Base-by-base conservation (phyloP, 1,140 invertebrate species). In the Megalonaias nervosa region DNA sequence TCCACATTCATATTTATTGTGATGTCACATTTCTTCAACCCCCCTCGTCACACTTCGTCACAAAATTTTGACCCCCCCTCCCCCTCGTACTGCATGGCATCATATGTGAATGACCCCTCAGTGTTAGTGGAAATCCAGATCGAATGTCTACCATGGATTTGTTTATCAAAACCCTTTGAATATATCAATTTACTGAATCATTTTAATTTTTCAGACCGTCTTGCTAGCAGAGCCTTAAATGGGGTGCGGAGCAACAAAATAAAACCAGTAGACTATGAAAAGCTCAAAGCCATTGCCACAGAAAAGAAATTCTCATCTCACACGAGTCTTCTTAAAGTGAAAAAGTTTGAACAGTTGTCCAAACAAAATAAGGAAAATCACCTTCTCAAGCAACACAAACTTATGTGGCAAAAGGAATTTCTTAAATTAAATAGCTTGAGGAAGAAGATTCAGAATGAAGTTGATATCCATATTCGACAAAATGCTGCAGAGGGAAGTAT, bases 331-430 rank as follows among this genome's bases (percentile, higher is more conserved):
- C 79, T 89, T 21, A 88, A 89, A 74, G 81, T 89, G 64, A 84
- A 85, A 66, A 87, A 90, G 74, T 84, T 90, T 67, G 85, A 88
- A 71, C 81, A 89, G 77, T 71, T 85, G n/a, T 89, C 85, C 1
- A 87, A 89, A 75, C 84, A 88, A 55, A 87, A 82, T 38, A 89
- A 87, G 79, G 88, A 89, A 78, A 88, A 87, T 59, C 80, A 81
- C 71, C 55, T 87, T 21, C 64, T 84, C 15, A 86, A 89, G 69
- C 88, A 90, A 71, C 88, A 90, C 67, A 84, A 88, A 71, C 75
- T 86, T 15, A 78, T 88, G 2, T 90, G 87, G 88, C 84, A 88
- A 55, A 89, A 89, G 62, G 89, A 90, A 66, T 87, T 87, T 68
- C 78, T 88, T 4, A 65, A 81, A 31, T 73, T 88, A 26, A 87